Percentiles rank a stretch among this genome's conserved stretches.
phyloP scores from a whole-genome alignment of 2,797 vertebrate genomes.

The Vireo griseus region DNA sequence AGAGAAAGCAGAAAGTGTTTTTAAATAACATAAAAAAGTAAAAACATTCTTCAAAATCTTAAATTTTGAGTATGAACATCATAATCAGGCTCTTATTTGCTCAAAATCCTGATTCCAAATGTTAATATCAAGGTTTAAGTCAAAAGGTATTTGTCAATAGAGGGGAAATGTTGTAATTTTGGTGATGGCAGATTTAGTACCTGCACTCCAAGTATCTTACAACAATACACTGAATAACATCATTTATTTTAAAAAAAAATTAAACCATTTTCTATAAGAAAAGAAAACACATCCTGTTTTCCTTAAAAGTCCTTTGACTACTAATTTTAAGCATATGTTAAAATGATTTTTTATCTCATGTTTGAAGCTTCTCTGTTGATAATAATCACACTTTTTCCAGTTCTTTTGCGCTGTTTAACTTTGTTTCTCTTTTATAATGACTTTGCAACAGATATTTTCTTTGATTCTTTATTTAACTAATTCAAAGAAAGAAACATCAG shows the following conservation, averaged over 20 bases:
- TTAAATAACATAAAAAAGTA: neutral
- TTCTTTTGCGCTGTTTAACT: neutral
- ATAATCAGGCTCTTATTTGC: neutral
- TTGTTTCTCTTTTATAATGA: neutral
- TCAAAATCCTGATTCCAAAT: neutral
- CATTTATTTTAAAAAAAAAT: too few relatives aligned
- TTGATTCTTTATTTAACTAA: neutral
- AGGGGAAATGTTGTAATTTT: neutral
- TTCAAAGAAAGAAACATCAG: neutral
- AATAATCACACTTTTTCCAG: neutral
- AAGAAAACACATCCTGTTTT: neutral
- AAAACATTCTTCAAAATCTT: neutral
- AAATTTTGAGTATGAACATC: neutral
- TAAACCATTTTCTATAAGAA: neutral
- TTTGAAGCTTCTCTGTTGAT: neutral
- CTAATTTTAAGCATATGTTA: neutral
- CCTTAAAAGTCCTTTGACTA: neutral
- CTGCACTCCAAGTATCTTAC: neutral
- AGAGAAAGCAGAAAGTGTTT: neutral
- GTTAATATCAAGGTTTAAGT: neutral
- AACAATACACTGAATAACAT: fast-evolving
- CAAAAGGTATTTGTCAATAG: neutral
- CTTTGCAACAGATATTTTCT: neutral
- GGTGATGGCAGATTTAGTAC: neutral
- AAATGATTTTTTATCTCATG: neutral